A percentile compares a stretch with the other conserved stretches of the same genome.
phyloP scores from a whole-genome alignment of 2,797 vertebrate species.

The Clarias platycephalus region DNA sequence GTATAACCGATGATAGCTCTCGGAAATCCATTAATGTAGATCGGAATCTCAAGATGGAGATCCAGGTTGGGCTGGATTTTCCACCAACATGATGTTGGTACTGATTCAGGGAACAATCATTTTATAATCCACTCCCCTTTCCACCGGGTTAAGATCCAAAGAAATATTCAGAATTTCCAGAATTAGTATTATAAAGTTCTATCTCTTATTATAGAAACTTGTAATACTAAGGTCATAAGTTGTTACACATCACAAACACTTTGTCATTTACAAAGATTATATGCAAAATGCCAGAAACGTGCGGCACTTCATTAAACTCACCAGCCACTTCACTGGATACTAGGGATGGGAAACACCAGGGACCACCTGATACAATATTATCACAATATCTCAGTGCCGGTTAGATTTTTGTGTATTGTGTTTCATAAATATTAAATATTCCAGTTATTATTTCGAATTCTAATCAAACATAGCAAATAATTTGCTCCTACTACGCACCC shows the following conservation, averaged over 20 bases:
- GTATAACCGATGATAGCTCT: background rate
- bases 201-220: background rate
- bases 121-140: background rate
- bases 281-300: background rate
- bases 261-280: background rate
- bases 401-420: too few relatives aligned
- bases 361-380: too few relatives aligned
- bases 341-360: too few relatives aligned
- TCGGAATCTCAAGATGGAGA: background rate
- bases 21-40: background rate
- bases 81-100: constrained; percentile 13
- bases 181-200: background rate
- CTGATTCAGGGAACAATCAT: constrained; percentile 10
- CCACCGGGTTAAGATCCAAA: background rate
- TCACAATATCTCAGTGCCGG: too few relatives aligned
- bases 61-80: background rate
- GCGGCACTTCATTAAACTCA: background rate
- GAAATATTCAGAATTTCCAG: background rate
- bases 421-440: too few relatives aligned
- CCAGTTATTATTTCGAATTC: too few relatives aligned
- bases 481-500: too few relatives aligned
- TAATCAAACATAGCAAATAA: too few relatives aligned
- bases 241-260: background rate
- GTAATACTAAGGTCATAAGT: background rate
- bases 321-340: too few relatives aligned